A percentile compares a stretch with the other conserved stretches of the same genome.
Conservation (phyloP, 2,888 invertebrate species). For the Drosophila parthenogenetica region DNA sequence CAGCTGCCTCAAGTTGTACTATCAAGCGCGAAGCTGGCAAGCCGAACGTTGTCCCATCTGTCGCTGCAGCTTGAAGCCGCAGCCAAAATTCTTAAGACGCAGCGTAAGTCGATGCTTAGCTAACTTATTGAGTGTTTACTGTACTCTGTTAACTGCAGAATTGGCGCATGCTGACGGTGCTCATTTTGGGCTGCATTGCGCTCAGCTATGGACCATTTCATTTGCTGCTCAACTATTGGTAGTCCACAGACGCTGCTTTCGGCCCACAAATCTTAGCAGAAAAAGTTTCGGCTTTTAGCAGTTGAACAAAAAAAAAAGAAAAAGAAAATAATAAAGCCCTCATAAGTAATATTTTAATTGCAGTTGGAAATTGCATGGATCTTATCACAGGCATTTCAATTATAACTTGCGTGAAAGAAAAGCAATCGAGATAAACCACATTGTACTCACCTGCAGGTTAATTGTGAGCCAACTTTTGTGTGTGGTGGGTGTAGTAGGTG, state of each 20-base stretch:
- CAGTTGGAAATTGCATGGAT: conserved; percentile 4
- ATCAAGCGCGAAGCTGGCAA: conserved; percentile 51
- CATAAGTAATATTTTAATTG: neutral
- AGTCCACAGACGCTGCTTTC: neutral
- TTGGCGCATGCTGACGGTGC: conserved; percentile 40
- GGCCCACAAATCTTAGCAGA: neutral
- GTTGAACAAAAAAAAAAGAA: neutral
- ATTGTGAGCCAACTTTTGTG: conserved; percentile 18
- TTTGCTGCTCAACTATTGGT: conserved; percentile 59
- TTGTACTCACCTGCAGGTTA: conserved; percentile 29
- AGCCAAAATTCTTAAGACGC: neutral
- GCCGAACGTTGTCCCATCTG: conserved; percentile 64
- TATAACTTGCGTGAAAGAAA: conserved; percentile 36
- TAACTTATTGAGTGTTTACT: neutral
- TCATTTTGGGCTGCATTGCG: conserved; percentile 34
- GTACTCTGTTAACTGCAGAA: conserved; percentile 18
- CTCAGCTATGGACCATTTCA: conserved; percentile 5
- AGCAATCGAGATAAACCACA: conserved; percentile 9
- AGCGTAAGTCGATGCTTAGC: conserved; percentile 29
- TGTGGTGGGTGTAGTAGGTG: neutral
- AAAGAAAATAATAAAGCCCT: conserved; percentile 12
- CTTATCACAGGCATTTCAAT: conserved; percentile 36
- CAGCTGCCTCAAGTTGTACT: conserved; percentile 42
- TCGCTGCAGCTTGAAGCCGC: conserved; percentile 33
- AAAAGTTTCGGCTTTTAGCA: neutral